Evolutionary conservation across 1,140 invertebrate genomes (phyloP).

Genomic region (Drepana arcuata): DNA sequence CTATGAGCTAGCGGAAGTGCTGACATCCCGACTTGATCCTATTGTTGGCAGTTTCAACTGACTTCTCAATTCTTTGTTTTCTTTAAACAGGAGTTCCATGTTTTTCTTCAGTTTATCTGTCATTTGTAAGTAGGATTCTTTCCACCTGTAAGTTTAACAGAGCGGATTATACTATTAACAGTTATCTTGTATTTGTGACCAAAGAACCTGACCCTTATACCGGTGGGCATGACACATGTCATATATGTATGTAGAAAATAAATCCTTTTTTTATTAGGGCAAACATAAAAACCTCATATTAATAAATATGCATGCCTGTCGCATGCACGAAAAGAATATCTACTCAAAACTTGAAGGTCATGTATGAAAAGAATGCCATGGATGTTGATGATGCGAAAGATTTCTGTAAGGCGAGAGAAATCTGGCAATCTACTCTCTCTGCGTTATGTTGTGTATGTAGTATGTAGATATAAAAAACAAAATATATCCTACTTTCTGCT

Average conservation of each 20-base stretch:
- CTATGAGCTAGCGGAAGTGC: slow-evolving; percentile 24
- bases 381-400: no score
- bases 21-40: slow-evolving; percentile 31
- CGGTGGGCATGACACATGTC: no score
- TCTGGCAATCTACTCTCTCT: no score
- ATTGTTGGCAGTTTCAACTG: slow-evolving; percentile 60
- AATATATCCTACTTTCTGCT: slow-evolving; percentile 67
- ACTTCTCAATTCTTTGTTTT: slow-evolving; percentile 71
- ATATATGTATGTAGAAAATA: no score
- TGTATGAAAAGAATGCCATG: slow-evolving; percentile 15
- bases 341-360: not conserved
- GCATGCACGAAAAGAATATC: not conserved
- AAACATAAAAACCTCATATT: no score
- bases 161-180: no score
- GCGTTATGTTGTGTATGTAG: no score
- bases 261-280: no score
- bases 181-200: no score
- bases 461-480: no score
- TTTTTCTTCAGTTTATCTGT: slow-evolving; percentile 74
- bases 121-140: slow-evolving; percentile 76
- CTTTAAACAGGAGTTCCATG: slow-evolving; percentile 69
- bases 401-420: no score
- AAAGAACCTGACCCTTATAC: no score
- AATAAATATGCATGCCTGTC: not conserved
- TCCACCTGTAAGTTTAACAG: slow-evolving; percentile 71